phyloP scores from a whole-genome alignment of 2,888 invertebrate genomes.

The Hoplodrina ambigua region DNA sequence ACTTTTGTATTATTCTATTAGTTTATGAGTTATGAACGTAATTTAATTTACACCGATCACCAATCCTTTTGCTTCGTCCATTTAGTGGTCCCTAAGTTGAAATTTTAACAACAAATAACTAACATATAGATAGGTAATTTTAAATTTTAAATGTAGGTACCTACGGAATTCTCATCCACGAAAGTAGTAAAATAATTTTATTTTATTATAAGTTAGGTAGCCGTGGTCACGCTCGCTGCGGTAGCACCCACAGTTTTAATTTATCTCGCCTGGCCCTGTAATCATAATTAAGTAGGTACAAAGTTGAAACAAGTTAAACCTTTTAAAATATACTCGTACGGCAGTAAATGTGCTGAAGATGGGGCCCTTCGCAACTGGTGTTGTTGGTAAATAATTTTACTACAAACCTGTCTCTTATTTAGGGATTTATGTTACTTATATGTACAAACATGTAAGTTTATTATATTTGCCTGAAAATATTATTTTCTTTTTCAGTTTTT shows the following conservation, averaged over 20 bases:
- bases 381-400: not conserved
- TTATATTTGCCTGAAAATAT: too few species aligned
- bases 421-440: too few species aligned
- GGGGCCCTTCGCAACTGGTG: slow-evolving; percentile 4
- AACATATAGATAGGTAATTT: not conserved
- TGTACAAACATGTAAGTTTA: too few species aligned
- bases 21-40: too few species aligned
- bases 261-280: slow-evolving; percentile 54
- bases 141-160: not conserved
- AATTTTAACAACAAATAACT: not conserved
- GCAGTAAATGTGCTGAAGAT: slow-evolving; percentile 12
- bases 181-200: slow-evolving; percentile 44
- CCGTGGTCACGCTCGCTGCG: slow-evolving; percentile 39
- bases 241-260: slow-evolving; percentile 55
- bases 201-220: slow-evolving; percentile 49
- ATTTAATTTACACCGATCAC: too few species aligned
- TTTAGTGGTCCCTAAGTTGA: not conserved
- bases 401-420: not conserved
- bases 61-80: too few species aligned
- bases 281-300: slow-evolving; percentile 61
- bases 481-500: too few species aligned
- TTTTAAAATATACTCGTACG: slow-evolving; percentile 52
- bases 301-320: slow-evolving; percentile 60
- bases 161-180: slow-evolving; percentile 15
- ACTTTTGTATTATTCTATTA: too few species aligned